Evolutionary conservation across 2,797 vertebrate genomes (phyloP).

Genomic region (Molossus molossus): DNA sequence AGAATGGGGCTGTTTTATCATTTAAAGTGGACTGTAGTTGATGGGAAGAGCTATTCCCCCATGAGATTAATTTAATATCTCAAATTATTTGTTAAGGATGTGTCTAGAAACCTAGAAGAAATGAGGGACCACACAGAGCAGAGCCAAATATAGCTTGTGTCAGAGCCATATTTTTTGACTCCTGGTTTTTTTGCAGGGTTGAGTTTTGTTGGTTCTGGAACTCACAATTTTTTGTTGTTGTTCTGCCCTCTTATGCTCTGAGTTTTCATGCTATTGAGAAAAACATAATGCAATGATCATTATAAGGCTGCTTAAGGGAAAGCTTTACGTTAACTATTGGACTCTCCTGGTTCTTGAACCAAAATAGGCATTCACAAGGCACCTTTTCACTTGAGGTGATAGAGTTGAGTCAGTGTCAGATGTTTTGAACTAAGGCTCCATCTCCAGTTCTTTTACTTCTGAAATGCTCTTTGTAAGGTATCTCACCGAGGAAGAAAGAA

Average conservation of each 20-base stretch:
- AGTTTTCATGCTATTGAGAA: conserved; percentile 38
- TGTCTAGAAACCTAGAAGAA: neutral
- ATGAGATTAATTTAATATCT: conserved; percentile 8
- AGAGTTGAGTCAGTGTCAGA: neutral
- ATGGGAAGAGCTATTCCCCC: neutral
- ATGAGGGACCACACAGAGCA: neutral
- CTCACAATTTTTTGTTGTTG: conserved; percentile 18
- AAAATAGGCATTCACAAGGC: neutral
- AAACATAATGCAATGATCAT: neutral
- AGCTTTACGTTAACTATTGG: neutral
- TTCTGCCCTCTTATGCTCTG: neutral
- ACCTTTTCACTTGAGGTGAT: neutral
- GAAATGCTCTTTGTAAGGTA: neutral
- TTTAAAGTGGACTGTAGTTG: neutral
- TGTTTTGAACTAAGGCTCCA: neutral
- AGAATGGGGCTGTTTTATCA: neutral
- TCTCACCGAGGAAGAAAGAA: too few species aligned
- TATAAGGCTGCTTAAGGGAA: neutral
- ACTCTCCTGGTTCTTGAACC: conserved; percentile 28
- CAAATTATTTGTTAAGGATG: neutral
- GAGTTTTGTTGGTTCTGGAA: conserved; percentile 25
- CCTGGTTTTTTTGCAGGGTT: conserved; percentile 14
- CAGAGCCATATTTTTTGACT: neutral
- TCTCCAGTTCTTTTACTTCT: conserved; percentile 2
- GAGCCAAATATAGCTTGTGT: neutral